Evolutionary conservation across 2,113 vertebrate species (phyloP), one percentile per base, ranked within the genome.

Genomic region (Anarrhichthys ocellatus): DNA sequence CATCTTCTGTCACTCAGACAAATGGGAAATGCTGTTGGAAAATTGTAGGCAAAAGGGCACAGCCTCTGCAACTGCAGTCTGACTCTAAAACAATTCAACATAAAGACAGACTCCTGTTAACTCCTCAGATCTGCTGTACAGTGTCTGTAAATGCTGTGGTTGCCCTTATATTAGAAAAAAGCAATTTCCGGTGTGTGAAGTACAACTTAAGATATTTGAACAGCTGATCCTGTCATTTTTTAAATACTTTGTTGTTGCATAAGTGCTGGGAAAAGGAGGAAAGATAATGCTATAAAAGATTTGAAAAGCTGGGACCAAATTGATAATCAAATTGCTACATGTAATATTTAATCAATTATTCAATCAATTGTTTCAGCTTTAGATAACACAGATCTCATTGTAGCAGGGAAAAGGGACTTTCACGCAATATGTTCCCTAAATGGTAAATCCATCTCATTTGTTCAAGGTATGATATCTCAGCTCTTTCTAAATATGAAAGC

Each of bases 41-140:
- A 61, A 44, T 13, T 48, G 17, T 68, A 50, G 32, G 73, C 48
- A 73, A 65, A 72, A 65, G 27, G 59, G 44, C 44, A 63, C 10
- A 56, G 34, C n/a, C 34, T 52, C 34, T 42, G 24, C 17, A 54
- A 52, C n/a, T 29, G 32, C 46, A 64, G 32, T 17, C 32, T 32
- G 17, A 27, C n/a, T 54, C 18, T 34, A 54, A 56, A 80, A 63
- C 5, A 24, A 65, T 44, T 52, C 15, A n/a, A 18, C n/a, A 62
- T 6, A 29, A 52, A 54, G n/a, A 50, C 14, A 65, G 14, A 50
- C 20, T 29, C 38, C 38, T 32, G 24, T 73, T 15, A 8, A 29
- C 68, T 71, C 34, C n/a, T 32, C 24, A 22, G 58, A 20, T 18
- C 17, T 62, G 56, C 5, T 61, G 64, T 36, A 67, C 63, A 56